phyloP scores from a whole-genome alignment of 2,797 vertebrate species.

The Crypturellus tataupa region DNA sequence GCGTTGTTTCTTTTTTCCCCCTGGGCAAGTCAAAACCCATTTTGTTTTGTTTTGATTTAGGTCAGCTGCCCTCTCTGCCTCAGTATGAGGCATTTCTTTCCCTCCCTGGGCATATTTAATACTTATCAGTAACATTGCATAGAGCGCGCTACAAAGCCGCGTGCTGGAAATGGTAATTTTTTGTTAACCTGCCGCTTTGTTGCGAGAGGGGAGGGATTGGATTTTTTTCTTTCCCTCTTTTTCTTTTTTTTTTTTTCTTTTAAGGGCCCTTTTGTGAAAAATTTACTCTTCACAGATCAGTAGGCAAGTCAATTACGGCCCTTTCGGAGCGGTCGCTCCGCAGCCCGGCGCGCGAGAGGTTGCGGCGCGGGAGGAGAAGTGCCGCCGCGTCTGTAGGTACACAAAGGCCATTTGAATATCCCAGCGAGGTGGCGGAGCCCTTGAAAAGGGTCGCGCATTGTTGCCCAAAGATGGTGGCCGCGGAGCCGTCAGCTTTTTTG shows the following conservation, averaged over 20 bases:
- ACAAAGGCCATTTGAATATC: slow-evolving; percentile 39
- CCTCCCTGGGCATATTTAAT: not conserved
- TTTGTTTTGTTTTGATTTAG: not conserved
- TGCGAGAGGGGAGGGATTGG: not conserved
- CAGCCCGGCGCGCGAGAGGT: slow-evolving; percentile 16
- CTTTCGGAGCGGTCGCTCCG: slow-evolving; percentile 19
- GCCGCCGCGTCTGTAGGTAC: not conserved
- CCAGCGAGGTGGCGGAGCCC: not conserved
- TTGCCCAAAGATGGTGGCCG: not conserved
- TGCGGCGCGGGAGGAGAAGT: not conserved
- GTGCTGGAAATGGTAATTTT: not conserved
- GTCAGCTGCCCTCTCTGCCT: not conserved
- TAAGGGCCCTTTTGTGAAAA: slow-evolving; percentile 6
- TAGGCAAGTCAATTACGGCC: slow-evolving; percentile 60
- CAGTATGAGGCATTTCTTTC: not conserved
- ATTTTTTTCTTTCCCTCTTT: not conserved
- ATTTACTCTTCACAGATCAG: slow-evolving; percentile 50
- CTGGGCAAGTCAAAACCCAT: not conserved
- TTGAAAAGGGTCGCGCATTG: slow-evolving; percentile 11
- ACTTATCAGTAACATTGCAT: not conserved
- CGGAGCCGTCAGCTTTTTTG: slow-evolving; percentile 32
- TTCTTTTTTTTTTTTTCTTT: too few relatives aligned
- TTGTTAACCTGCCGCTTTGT: not conserved
- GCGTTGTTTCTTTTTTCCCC: not conserved
- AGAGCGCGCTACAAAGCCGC: not conserved